Percentiles rank a stretch among this genome's conserved stretches.
phyloP scores from a whole-genome alignment of 2,888 invertebrate species.

The Chorisops tibialis region DNA sequence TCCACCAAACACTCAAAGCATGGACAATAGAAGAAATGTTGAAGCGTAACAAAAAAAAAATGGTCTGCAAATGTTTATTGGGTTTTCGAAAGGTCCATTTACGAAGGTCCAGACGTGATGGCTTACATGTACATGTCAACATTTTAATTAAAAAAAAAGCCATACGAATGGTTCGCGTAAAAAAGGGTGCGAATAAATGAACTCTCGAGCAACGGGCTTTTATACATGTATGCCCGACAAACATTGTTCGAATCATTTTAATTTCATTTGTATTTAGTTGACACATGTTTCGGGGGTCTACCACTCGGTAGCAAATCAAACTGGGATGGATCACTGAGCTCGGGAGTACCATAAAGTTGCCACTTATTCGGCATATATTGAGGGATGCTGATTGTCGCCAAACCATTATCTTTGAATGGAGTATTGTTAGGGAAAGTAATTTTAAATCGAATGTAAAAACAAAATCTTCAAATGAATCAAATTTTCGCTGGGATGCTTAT shows the following conservation, averaged over 20 bases:
- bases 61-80: conserved; percentile 31
- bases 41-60: conserved; percentile 4
- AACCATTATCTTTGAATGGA: too few relatives aligned
- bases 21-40: conserved; percentile 2
- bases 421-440: too few relatives aligned
- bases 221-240: conserved; percentile 28
- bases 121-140: conserved; percentile 51
- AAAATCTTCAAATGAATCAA: too few relatives aligned
- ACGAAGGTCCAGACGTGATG: conserved; percentile 17
- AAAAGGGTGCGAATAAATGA: conserved; percentile 33
- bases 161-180: neutral
- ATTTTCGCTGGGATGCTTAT: too few relatives aligned
- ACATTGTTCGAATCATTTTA: conserved; percentile 34
- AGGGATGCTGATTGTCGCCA: too few relatives aligned
- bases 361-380: too few relatives aligned
- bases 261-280: conserved; percentile 33
- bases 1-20: neutral
- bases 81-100: conserved; percentile 28
- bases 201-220: conserved; percentile 22
- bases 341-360: too few relatives aligned
- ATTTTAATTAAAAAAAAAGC: conserved; percentile 52
- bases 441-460: too few relatives aligned
- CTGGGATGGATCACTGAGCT: too few relatives aligned
- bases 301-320: neutral
- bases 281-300: conserved; percentile 29